These are phyloP conservation scores for Lochmaea crataegi DNA, from an alignment of 2,888 invertebrate species.

Conservation along the genomic window DNA sequence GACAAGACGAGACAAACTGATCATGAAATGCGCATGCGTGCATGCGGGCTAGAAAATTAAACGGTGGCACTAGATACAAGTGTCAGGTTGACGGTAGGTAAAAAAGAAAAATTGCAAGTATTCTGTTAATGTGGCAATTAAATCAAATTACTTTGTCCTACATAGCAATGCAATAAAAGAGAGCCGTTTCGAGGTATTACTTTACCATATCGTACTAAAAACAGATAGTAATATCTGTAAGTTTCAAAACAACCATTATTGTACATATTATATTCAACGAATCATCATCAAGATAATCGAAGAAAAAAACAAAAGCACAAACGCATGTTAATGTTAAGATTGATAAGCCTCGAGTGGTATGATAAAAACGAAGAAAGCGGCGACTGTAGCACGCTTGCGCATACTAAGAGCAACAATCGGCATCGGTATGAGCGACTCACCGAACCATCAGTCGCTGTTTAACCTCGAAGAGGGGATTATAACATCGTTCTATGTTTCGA, in stretches of 20 bases:
- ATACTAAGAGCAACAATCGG: slow-evolving; percentile 54
- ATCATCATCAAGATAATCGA: slow-evolving; percentile 22
- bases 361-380: slow-evolving; percentile 52
- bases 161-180: slow-evolving; percentile 5
- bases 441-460: slow-evolving; percentile 53
- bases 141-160: neutral
- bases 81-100: too few relatives aligned
- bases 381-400: slow-evolving; percentile 47
- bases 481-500: slow-evolving; percentile 45
- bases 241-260: slow-evolving; percentile 10
- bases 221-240: slow-evolving; percentile 1
- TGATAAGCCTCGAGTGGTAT: slow-evolving; percentile 54
- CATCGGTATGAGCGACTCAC: slow-evolving; percentile 49
- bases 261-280: slow-evolving; percentile 3
- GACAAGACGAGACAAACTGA: too few relatives aligned
- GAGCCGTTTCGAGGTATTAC: neutral
- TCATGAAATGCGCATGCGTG: too few relatives aligned
- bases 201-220: neutral
- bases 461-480: slow-evolving; percentile 52
- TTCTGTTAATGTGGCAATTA: slow-evolving; percentile 1
- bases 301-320: slow-evolving; percentile 49
- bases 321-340: slow-evolving; percentile 53
- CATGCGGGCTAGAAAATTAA: too few relatives aligned
- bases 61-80: too few relatives aligned
- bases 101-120: neutral